Percentiles rank a stretch among this genome's conserved stretches.
These are phyloP conservation scores for Plebejus melissa DNA, from an alignment of 2,888 invertebrate genomes.

Conservation along the genomic window DNA sequence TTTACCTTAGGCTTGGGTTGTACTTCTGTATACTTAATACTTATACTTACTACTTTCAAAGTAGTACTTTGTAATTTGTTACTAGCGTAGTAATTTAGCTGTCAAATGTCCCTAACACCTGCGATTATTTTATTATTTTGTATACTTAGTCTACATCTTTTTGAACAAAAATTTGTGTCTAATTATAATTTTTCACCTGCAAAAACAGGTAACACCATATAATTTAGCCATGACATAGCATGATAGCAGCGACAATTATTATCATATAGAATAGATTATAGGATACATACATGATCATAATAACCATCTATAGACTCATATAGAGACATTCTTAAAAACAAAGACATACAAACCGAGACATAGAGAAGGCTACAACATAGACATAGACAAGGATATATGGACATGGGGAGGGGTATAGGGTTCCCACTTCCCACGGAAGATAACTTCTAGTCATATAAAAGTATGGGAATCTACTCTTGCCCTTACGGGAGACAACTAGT, in stretches of 20 bases:
- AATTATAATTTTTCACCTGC: neutral
- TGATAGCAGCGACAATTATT: neutral
- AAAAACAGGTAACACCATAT: neutral
- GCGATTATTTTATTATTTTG: neutral
- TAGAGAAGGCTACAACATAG: no score
- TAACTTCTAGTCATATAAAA: no score
- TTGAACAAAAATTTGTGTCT: neutral
- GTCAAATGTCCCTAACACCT: neutral
- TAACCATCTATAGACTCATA: neutral
- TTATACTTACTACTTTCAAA: no score
- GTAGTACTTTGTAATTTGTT: neutral
- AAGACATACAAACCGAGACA: no score
- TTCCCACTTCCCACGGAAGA: no score
- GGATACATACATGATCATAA: neutral
- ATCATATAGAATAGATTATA: neutral
- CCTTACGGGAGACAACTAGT: no score
- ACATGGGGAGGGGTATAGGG: no score
- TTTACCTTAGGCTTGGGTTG: neutral
- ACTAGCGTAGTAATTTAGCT: neutral
- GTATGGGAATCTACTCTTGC: no score
- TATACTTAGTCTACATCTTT: neutral
- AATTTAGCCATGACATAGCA: neutral
- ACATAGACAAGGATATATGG: no score
- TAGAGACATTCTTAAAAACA: no score
- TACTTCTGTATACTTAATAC: neutral